Percentiles rank a stretch among this genome's conserved stretches.
These are phyloP conservation scores for Paracanthobrama guichenoti DNA, from an alignment of 2,113 vertebrate genomes.

Conservation along the genomic window DNA sequence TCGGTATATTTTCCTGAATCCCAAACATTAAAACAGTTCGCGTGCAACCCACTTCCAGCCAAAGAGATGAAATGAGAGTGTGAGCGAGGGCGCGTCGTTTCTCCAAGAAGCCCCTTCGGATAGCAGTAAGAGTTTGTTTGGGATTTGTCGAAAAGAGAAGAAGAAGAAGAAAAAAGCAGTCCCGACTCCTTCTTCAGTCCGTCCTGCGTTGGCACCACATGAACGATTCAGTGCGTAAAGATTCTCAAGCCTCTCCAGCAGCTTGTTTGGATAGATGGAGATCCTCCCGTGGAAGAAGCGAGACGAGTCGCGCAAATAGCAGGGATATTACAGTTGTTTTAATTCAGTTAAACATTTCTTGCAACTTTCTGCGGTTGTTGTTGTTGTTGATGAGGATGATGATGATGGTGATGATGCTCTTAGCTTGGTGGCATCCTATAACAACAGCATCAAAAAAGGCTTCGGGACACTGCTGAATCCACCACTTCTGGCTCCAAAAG, in stretches of 20 bases:
- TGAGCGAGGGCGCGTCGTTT: conserved; percentile 63
- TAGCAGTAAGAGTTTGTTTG: conserved; percentile 76
- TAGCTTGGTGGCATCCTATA: conserved; percentile 79
- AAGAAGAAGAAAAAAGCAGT: conserved; percentile 61
- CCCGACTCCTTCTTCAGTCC: conserved; percentile 82
- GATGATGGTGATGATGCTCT: conserved; percentile 73
- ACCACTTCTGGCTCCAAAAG: conserved; percentile 88
- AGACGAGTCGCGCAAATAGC: conserved; percentile 56
- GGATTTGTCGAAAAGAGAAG: conserved; percentile 71
- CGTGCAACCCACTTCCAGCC: conserved; percentile 81
- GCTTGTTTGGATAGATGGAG: conserved; percentile 74
- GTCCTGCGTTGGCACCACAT: conserved; percentile 83
- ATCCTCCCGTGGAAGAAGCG: conserved; percentile 59
- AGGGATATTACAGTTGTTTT: conserved; percentile 48
- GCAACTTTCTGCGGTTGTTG: conserved; percentile 71
- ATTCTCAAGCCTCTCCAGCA: conserved; percentile 70
- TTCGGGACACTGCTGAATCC: conserved; percentile 84
- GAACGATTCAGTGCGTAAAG: conserved; percentile 74
- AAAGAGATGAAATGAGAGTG: conserved; percentile 71
- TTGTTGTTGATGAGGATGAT: conserved; percentile 57
- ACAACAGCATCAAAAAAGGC: conserved; percentile 77
- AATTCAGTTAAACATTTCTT: conserved; percentile 69
- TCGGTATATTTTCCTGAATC: conserved; percentile 92
- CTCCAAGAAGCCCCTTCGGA: conserved; percentile 70
- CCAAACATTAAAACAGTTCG: conserved; percentile 90